Evolutionary conservation across 2,113 vertebrate genomes (phyloP), one percentile per base, ranked within the genome.

Genomic region (Nycticorax nycticorax): DNA sequence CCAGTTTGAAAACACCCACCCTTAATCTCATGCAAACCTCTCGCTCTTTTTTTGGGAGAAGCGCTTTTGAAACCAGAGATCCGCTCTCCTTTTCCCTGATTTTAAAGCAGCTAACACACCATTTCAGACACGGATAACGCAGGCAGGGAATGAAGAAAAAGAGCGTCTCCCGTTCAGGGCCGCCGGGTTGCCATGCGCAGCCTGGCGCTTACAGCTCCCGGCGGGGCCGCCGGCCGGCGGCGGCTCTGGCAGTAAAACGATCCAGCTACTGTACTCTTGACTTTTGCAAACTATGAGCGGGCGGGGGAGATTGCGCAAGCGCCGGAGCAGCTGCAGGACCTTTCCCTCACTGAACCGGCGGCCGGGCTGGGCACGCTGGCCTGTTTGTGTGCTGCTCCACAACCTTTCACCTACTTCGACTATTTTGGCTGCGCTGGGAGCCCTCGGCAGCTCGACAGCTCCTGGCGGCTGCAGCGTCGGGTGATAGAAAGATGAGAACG

Each of bases 391-490:
- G 47, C 53, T 90, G 52, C 63, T 73, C 62, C 64, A 52, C 47
- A 93, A 97, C 95, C 97, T 97, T 96, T 97, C 83, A 89, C 96
- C 97, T 80, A 97, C 89, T 97, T 96, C 0, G 15, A 21, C 91
- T 93, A 45, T 89, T 93, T 56, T 35, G n/a, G 84, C 72, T 7
- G 1, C 4, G 22, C 32, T 0, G 10, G 50, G 69, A 92, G 56
- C 74, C 32, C 71, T 78, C 32, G 4, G 87, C 52, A 88, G 59
- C 43, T 53, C 0, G 1, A 75, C 77, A 93, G 47, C 64, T 95
- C 35, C 26, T 30, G 47, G 47, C 2, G 0, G 71, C 83, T 85
- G 20, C 66, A 77, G 85, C 7, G 0, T 73, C 11, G 9, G 56
- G 55, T 78, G 71, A 78, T 21, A 88, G 93, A 84, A 97, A 96